Percentiles rank a stretch among this genome's conserved stretches.
phyloP scores from a whole-genome alignment of 2,888 invertebrate genomes.

The Pandemis cinnamomeana region DNA sequence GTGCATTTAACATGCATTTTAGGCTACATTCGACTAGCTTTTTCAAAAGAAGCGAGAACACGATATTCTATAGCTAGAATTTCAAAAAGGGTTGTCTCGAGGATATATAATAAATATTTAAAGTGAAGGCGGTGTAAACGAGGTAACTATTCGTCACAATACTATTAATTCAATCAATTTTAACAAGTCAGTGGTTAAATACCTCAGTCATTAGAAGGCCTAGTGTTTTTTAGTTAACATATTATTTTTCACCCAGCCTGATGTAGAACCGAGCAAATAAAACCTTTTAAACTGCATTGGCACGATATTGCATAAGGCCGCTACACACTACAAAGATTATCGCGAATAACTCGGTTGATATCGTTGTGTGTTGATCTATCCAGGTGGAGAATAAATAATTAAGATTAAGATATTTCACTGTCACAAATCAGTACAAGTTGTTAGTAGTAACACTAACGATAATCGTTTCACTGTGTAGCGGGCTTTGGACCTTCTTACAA shows the following conservation, averaged over 20 bases:
- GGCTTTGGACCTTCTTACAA: neutral
- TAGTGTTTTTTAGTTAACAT: neutral
- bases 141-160: conserved; percentile 1
- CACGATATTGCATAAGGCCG: conserved; percentile 36
- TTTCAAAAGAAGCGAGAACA: neutral
- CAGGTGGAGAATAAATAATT: neutral
- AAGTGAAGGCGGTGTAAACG: conserved; percentile 2
- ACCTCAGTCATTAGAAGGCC: conserved; percentile 17
- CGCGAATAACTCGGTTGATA: neutral
- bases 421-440: conserved; percentile 15
- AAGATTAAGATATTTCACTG: neutral
- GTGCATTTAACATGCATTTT: conserved; percentile 49
- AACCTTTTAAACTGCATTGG: conserved; percentile 44
- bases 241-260: neutral
- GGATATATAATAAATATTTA: neutral
- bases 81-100: conserved; percentile 1
- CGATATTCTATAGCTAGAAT: neutral
- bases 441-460: neutral
- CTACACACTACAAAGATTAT: neutral
- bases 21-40: neutral
- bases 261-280: conserved; percentile 6
- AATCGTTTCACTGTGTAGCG: neutral
- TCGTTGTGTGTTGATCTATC: neutral
- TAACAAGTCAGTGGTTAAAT: conserved; percentile 16
- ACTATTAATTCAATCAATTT: neutral